Base-by-base conservation (phyloP, 2,888 invertebrate species). In the Stictocephala bisonia region DNA sequence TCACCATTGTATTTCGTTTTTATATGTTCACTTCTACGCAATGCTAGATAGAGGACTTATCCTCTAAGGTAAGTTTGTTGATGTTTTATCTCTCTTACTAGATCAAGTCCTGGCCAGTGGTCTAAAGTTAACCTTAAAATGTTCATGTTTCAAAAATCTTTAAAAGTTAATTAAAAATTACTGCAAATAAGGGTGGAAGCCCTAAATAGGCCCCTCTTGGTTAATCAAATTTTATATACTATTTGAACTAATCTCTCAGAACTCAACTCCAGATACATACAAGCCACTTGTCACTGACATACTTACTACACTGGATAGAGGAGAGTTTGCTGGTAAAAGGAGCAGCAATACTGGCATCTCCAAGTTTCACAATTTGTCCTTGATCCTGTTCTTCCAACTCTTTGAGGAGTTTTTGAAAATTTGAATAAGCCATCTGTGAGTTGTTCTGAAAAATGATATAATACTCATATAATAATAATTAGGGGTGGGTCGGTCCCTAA, bases 331-430 rank as follows among this genome's bases (percentile, higher is more conserved):
- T 98, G 0, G 99, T 99, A 83, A 99, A 99, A 0, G 99, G 99
- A 2, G 99, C 98, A 0, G 99, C 99, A 73, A 99, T 99, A 79
- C 97, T 97, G 1, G 99, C 99, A 85, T 99, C 99, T 1, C 99
- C 99, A 68, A 99, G 85, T 83, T 97, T 93, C 0, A 99, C 98
- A 56, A 99, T 88, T 79, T 94, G 93, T 0, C 92, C 89, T 80
- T 91, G 90, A 69, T 97, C 96, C 75, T 91, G 91, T 73, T 96
- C 95, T 78, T 97, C 95, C 77, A 96, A 84, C 80, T 97, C 95
- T 82, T 93, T 92, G 84, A 96, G 86, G 75, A 94, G 87, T 80
- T 90, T 89, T 77, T 92, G 90, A 31, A 91, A 84, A 69, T 88
- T 86, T 80, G 82, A 84, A 75, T 86, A 83, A 1, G 84, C 80